Conservation (phyloP, 2,113 vertebrate genomes). For the Oryzias celebensis region DNA sequence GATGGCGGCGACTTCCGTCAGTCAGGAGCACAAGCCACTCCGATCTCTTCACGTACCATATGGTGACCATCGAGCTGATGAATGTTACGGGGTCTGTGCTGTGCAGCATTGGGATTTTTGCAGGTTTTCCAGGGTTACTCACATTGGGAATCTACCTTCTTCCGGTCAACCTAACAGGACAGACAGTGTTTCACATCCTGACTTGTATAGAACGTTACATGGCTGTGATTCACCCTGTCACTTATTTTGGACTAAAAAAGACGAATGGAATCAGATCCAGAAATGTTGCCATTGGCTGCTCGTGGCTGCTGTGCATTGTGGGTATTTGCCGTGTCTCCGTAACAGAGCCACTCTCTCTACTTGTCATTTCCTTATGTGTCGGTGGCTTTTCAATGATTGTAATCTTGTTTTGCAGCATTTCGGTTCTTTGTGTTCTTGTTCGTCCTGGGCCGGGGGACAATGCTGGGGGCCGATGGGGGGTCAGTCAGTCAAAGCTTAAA, state of each 20-base stretch:
- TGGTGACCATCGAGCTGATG: background rate
- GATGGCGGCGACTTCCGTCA: background rate
- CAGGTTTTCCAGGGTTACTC: background rate
- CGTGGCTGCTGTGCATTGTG: background rate
- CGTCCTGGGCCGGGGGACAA: background rate
- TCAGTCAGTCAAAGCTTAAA: conserved; percentile 1
- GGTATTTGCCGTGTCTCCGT: background rate
- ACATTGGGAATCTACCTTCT: background rate
- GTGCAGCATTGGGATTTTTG: background rate
- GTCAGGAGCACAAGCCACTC: background rate
- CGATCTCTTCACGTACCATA: background rate
- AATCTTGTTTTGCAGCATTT: background rate
- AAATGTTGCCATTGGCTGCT: background rate
- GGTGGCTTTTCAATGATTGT: background rate
- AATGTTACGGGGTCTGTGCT: background rate
- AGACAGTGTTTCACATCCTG: background rate
- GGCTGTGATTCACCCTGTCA: conserved; percentile 4
- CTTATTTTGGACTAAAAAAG: background rate
- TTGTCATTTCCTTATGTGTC: background rate
- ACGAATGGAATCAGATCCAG: background rate
- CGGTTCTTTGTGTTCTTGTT: conserved; percentile 3
- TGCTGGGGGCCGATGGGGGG: background rate
- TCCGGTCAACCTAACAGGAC: background rate
- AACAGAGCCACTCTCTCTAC: background rate
- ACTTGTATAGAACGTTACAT: conserved; percentile 8